Percentiles rank a stretch among this genome's conserved stretches.
These are phyloP conservation scores for Thymelicus sylvestris DNA, from an alignment of 2,888 invertebrate species.

Conservation along the genomic window DNA sequence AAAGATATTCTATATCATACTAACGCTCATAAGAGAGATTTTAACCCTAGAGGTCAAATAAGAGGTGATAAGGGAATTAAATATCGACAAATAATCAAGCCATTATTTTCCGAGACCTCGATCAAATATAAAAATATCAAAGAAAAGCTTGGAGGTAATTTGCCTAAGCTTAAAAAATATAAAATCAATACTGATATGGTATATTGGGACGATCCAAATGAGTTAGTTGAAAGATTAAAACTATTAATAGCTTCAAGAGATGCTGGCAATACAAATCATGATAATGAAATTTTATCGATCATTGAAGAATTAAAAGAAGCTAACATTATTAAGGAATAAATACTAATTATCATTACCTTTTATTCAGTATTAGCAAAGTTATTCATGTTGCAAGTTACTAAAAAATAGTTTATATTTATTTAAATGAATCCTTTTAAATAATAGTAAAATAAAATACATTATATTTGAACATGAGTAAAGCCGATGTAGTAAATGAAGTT, in stretches of 20 bases:
- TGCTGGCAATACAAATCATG: conserved; percentile 44
- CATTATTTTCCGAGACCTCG: conserved; percentile 12
- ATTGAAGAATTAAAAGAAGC: conserved; percentile 47
- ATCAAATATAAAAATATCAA: conserved; percentile 5
- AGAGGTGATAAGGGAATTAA: conserved; percentile 38
- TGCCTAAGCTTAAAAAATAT: conserved; percentile 40
- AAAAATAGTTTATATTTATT: no score
- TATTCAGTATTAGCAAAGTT: conserved; percentile 9
- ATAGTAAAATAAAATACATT: conserved; percentile 15
- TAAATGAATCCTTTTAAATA: neutral
- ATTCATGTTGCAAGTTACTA: no score
- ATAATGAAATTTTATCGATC: conserved; percentile 57
- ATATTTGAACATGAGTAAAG: conserved; percentile 41
- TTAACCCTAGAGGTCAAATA: conserved; percentile 36
- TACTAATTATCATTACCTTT: conserved; percentile 5
- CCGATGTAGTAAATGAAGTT: conserved; percentile 8
- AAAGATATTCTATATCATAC: conserved; percentile 18
- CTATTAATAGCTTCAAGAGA: conserved; percentile 42
- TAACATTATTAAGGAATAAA: conserved; percentile 40
- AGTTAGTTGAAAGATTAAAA: conserved; percentile 44
- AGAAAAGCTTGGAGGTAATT: conserved; percentile 15
- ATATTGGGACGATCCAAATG: conserved; percentile 46
- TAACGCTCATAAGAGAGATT: conserved; percentile 41
- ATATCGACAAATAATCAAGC: conserved; percentile 35
- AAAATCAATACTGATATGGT: conserved; percentile 40